phyloP scores from a whole-genome alignment of 2,113 vertebrate species.

The Erythrolamprus reginae region DNA sequence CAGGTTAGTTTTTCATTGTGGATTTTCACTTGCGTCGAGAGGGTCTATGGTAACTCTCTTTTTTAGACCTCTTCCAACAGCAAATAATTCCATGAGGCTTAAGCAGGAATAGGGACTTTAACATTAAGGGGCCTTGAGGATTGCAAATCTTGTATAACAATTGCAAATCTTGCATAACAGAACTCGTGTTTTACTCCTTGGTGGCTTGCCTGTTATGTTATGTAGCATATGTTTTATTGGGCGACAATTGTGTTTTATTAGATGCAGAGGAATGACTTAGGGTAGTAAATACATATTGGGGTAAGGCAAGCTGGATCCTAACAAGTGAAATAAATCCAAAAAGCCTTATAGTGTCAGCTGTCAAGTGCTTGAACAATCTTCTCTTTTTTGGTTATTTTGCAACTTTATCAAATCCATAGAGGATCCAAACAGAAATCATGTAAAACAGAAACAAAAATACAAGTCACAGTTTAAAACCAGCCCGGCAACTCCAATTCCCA shows the following conservation, averaged over 20 bases:
- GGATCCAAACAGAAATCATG: not conserved
- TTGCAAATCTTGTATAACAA: not conserved
- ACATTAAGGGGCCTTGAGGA: not conserved
- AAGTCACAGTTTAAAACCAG: not conserved
- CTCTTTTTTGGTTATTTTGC: not conserved
- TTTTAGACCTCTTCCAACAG: not conserved
- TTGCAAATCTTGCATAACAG: not conserved
- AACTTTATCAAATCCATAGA: not conserved
- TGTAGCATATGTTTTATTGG: not conserved
- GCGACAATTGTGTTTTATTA: not conserved
- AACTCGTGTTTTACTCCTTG: not conserved
- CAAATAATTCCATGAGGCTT: not conserved
- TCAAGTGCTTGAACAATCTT: too few species aligned
- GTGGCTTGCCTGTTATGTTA: not conserved
- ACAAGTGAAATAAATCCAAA: not conserved
- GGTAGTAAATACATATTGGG: not conserved
- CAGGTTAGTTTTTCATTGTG: conserved; percentile 74
- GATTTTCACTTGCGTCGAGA: not conserved
- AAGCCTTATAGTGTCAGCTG: not conserved
- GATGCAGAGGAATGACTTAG: not conserved
- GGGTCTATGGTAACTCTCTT: not conserved
- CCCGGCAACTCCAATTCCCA: not conserved
- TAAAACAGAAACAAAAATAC: not conserved
- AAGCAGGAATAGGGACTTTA: not conserved
- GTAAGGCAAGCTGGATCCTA: not conserved